phyloP scores from a whole-genome alignment of 2,113 vertebrate genomes.

The Ictidomys tridecemlineatus region DNA sequence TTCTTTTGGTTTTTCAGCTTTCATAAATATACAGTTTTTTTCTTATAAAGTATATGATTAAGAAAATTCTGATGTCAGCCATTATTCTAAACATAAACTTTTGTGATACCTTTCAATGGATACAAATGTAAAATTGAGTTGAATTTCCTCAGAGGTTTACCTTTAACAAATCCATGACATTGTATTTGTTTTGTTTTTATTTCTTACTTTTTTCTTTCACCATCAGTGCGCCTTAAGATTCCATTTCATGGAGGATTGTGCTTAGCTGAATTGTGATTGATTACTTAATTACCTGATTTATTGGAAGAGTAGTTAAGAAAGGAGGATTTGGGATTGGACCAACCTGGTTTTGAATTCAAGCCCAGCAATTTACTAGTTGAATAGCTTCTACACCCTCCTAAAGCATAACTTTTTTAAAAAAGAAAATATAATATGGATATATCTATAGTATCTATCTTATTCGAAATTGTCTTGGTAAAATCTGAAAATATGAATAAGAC shows the following conservation, averaged over 20 bases:
- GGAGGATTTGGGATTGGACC: neutral
- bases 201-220: conserved; percentile 4
- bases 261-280: conserved; percentile 53
- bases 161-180: conserved; percentile 43
- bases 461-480: neutral
- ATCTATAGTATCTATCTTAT: neutral
- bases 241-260: neutral
- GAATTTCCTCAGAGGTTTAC: conserved; percentile 38
- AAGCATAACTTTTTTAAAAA: conserved; percentile 1
- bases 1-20: conserved; percentile 20
- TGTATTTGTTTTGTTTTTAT: conserved; percentile 45
- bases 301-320: conserved; percentile 37
- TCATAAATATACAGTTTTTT: neutral
- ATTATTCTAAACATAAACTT: conserved; percentile 5
- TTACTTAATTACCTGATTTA: conserved; percentile 58
- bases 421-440: neutral
- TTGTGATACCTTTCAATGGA: neutral
- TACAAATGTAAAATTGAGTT: conserved; percentile 13
- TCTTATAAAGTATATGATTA: conserved; percentile 8
- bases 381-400: neutral
- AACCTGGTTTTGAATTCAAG: conserved; percentile 12
- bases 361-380: neutral
- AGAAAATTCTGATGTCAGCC: neutral
- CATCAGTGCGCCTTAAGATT: conserved; percentile 5
- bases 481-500: neutral